Evolutionary conservation across 2,113 vertebrate species (phyloP), one percentile per base, ranked within the genome.

Genomic region (Passerina amoena): DNA sequence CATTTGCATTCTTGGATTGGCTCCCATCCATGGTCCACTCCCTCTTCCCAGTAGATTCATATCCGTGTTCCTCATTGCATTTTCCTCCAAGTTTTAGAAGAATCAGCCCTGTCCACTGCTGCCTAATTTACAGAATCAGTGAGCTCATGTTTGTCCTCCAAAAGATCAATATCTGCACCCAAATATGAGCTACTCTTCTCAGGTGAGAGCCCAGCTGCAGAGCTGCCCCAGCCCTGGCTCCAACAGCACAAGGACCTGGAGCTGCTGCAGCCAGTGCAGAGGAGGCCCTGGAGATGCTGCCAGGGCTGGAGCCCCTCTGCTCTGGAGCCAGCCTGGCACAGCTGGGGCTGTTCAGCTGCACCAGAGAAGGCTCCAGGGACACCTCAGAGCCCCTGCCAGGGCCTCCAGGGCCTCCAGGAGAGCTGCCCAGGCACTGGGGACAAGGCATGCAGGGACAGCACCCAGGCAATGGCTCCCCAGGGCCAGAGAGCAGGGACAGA

Each of bases 101-200:
- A 60, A 37, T 9, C 0, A 0, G 2, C 24, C 18, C 6, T 27
- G 28, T 73, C 40, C 5, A 14, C 7, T n/a, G 11, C 30, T 33
- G 25, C 19, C 48, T 56, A 16, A 5, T 13, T n/a, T 35, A 37
- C 21, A 61, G 21, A 35, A 44, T 10, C 2, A 8, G 7, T 12
- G 72, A 80, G 47, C 6, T 65, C 16, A 2, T 3, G 2, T 5
- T 68, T 45, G 9, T 59, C 21, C 20, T 68, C 44, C 72, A 68
- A 27, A 68, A 18, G 5, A 35, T 68, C 57, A 33, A 22, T 37
- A 60, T 7, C 31, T 69, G 14, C 2, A 6, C 21, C 19, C 42
- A 44, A 42, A 40, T 22, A n/a, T 11, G 28, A 70, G 22, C 18
- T 48, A 22, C 30, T 40, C 7, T 18, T 11, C 38, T 45, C 53